Evolutionary conservation across 2,888 invertebrate genomes (phyloP).

Genomic region (Ectobius pallidus): DNA sequence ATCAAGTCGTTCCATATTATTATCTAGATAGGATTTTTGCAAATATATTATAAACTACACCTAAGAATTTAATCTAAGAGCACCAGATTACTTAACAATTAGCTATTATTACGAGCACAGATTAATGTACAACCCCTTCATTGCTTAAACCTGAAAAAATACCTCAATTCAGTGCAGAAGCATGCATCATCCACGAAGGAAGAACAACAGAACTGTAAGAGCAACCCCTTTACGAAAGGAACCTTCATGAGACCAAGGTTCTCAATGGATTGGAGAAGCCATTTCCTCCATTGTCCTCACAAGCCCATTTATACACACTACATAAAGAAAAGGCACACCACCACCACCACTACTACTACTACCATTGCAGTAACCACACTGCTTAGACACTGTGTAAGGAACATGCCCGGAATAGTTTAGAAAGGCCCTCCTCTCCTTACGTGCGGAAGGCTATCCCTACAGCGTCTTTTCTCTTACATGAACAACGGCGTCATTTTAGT

Average conservation of each 20-base stretch:
- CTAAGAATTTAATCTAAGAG: too few relatives aligned
- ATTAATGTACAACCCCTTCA: too few relatives aligned
- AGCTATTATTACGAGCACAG: too few relatives aligned
- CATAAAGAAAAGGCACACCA: constrained; percentile 27
- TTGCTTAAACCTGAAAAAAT: too few relatives aligned
- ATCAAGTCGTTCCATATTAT: too few relatives aligned
- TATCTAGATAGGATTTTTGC: too few relatives aligned
- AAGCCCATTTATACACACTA: constrained; percentile 31
- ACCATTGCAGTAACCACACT: not conserved
- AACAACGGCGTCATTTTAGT: constrained; percentile 17
- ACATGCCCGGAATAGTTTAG: constrained; percentile 40
- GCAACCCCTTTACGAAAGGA: not conserved
- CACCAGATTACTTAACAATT: too few relatives aligned
- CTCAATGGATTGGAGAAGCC: constrained; percentile 35
- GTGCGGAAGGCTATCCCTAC: not conserved
- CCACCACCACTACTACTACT: too few relatives aligned
- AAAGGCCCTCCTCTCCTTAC: constrained; percentile 14
- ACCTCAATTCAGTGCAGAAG: too few relatives aligned
- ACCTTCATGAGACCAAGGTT: not conserved
- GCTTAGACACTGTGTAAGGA: constrained; percentile 26
- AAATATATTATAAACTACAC: too few relatives aligned
- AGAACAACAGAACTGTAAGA: not conserved
- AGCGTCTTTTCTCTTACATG: constrained; percentile 10
- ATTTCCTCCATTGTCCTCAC: constrained; percentile 34
- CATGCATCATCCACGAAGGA: too few relatives aligned